Evolutionary conservation across 2,888 invertebrate genomes (phyloP).

Genomic region (Aplocera efformata): DNA sequence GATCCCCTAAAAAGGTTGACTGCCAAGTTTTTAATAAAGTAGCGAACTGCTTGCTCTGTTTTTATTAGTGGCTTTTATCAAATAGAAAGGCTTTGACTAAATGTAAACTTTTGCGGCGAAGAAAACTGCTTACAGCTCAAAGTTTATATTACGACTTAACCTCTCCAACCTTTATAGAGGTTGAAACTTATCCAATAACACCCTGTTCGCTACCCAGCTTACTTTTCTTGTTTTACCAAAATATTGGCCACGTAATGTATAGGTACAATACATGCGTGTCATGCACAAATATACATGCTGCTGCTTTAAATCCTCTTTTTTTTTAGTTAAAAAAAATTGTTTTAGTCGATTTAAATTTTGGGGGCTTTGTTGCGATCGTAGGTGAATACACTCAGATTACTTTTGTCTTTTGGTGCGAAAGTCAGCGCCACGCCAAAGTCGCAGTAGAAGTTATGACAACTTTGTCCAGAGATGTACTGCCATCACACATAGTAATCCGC

Average conservation of each 20-base stretch:
- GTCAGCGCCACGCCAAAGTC: too few species aligned
- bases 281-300: neutral
- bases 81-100: slow-evolving; percentile 27
- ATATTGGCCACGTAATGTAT: slow-evolving; percentile 32
- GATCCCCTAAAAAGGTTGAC: slow-evolving; percentile 2
- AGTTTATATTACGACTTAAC: slow-evolving; percentile 70
- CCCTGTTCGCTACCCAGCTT: slow-evolving; percentile 42
- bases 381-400: too few species aligned
- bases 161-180: slow-evolving; percentile 49
- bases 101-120: slow-evolving; percentile 37
- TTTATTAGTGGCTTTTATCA: slow-evolving; percentile 22
- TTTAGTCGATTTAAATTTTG: too few species aligned
- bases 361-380: too few species aligned
- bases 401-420: too few species aligned
- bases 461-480: too few species aligned
- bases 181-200: slow-evolving; percentile 72
- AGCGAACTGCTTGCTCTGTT: slow-evolving; percentile 19
- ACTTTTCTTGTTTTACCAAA: slow-evolving; percentile 42
- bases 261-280: slow-evolving; percentile 23
- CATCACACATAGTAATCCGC: too few species aligned
- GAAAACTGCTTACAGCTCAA: slow-evolving; percentile 48
- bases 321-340: too few species aligned
- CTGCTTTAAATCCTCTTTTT: too few species aligned
- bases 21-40: slow-evolving; percentile 3
- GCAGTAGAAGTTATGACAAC: too few species aligned